phyloP scores from a whole-genome alignment of 2,888 invertebrate species.

The Megalurothrips usitatus region DNA sequence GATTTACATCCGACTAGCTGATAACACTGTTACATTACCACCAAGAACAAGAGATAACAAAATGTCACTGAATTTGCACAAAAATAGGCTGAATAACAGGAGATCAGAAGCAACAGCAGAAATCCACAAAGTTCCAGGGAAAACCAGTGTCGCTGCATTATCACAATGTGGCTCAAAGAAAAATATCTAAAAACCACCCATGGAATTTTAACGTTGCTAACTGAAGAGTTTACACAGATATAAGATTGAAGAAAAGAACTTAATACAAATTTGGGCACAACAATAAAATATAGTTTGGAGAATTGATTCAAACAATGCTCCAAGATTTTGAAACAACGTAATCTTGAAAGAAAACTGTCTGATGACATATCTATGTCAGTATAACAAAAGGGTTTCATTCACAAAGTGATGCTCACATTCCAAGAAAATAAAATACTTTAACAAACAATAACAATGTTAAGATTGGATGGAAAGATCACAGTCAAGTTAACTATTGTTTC shows the following conservation, averaged over 20 bases:
- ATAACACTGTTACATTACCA: no score
- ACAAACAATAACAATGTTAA: not conserved
- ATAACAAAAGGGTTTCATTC: not conserved
- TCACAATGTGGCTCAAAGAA: no score
- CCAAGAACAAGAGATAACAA: no score
- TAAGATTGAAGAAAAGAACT: not conserved
- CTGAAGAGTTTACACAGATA: no score
- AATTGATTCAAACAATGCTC: not conserved
- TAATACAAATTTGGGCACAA: not conserved
- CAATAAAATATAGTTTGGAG: not conserved
- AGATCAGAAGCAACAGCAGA: no score
- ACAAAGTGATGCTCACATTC: not conserved
- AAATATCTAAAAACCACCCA: no score
- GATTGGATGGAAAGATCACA: constrained; percentile 4
- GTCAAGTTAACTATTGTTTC: not conserved
- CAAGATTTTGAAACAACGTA: not conserved
- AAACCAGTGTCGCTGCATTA: no score
- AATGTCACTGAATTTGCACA: no score
- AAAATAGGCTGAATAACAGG: no score
- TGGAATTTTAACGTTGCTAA: no score
- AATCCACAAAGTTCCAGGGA: no score
- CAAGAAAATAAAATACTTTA: not conserved
- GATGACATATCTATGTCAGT: not conserved
- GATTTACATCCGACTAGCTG: not conserved
- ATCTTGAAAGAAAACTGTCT: not conserved